Conservation (phyloP, 2,797 vertebrate genomes). For the Esox masquinongy region DNA sequence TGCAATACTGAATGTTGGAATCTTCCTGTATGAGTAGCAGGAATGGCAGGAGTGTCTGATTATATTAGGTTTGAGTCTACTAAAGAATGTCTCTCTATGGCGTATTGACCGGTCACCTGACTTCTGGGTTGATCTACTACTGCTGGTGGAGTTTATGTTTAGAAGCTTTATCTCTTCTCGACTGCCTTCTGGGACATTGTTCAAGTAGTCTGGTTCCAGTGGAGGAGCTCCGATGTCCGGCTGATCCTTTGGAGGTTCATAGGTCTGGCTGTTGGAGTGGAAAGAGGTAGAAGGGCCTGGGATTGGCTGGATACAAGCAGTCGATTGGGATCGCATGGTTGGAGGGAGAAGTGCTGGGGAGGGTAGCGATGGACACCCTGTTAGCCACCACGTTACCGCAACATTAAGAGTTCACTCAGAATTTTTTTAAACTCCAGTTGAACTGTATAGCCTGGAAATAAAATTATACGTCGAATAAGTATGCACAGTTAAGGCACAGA, state of each 20-base stretch:
- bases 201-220: conserved; percentile 37
- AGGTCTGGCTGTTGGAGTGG: conserved; percentile 17
- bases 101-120: conserved; percentile 43
- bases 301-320: conserved; percentile 8
- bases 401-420: not conserved
- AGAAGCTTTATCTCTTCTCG: conserved; percentile 25
- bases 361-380: not conserved
- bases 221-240: not conserved
- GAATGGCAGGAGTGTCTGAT: not conserved
- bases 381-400: conserved; percentile 2
- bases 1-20: not conserved
- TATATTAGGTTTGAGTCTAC: not conserved
- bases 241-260: conserved; percentile 42
- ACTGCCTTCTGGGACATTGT: conserved; percentile 41
- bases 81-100: not conserved
- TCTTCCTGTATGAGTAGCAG: not conserved
- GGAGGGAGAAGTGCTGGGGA: conserved; percentile 64
- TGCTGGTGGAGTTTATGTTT: not conserved
- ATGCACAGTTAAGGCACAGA: not conserved
- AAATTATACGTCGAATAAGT: not conserved
- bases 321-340: conserved; percentile 35
- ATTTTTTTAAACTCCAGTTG: not conserved
- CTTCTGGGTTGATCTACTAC: not conserved
- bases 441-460: too few relatives aligned
- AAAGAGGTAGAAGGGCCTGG: not conserved